A percentile compares a stretch with the other conserved stretches of the same genome.
These are phyloP conservation scores for Barypeithes pellucidus DNA, from an alignment of 2,888 invertebrate genomes.

Conservation along the genomic window DNA sequence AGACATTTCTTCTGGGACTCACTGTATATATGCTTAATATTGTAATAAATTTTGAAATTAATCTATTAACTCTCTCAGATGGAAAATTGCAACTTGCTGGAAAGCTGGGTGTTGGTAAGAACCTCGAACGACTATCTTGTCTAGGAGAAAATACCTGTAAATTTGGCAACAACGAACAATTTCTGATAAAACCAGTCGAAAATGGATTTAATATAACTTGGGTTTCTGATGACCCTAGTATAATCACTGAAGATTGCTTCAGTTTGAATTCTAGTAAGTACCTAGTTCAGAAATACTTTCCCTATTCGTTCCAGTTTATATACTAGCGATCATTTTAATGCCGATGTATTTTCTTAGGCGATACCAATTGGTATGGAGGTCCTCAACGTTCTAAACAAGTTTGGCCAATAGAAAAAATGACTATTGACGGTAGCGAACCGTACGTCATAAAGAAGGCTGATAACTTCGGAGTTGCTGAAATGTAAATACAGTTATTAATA, in stretches of 20 bases:
- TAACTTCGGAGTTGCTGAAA: slow-evolving; percentile 76
- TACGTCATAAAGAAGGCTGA: slow-evolving; percentile 75
- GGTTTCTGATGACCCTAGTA: slow-evolving; percentile 44
- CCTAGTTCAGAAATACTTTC: slow-evolving; percentile 60
- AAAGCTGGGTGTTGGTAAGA: slow-evolving; percentile 29
- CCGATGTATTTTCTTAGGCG: background rate
- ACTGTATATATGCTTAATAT: no score
- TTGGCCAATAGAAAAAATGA: slow-evolving; percentile 78
- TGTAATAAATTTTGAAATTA: no score
- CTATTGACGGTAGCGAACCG: slow-evolving; percentile 71
- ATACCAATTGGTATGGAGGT: slow-evolving; percentile 76
- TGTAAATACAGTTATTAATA: slow-evolving; percentile 59
- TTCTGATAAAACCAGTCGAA: slow-evolving; percentile 35
- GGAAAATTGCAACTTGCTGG: slow-evolving; percentile 32
- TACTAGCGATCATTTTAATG: no score
- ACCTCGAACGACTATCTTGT: slow-evolving; percentile 27
- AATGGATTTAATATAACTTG: slow-evolving; percentile 53
- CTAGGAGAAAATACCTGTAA: slow-evolving; percentile 20
- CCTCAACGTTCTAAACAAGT: slow-evolving; percentile 76
- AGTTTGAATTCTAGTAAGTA: slow-evolving; percentile 65
- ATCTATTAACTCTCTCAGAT: slow-evolving; percentile 19
- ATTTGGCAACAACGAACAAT: slow-evolving; percentile 16
- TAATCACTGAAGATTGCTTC: slow-evolving; percentile 69
- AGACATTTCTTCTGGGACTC: no score
- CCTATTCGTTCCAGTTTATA: no score